phyloP scores from a whole-genome alignment of 2,113 vertebrate species.

The Thermophis baileyi region DNA sequence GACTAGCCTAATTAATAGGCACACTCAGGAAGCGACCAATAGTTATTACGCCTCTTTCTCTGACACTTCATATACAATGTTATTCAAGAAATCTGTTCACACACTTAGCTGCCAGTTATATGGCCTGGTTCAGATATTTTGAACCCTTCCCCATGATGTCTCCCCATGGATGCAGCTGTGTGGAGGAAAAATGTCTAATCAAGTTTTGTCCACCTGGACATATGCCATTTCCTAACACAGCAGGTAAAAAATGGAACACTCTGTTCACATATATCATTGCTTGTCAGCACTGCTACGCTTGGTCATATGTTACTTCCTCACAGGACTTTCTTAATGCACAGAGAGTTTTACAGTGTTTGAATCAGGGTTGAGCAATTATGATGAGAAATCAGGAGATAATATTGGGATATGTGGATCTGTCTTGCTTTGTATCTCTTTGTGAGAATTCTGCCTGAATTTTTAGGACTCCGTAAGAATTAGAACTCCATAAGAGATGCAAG shows the following conservation, averaged over 20 bases:
- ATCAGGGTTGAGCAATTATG: background rate
- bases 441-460: background rate
- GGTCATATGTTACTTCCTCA: background rate
- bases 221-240: background rate
- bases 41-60: background rate
- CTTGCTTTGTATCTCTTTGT: background rate
- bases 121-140: background rate
- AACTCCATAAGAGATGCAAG: background rate
- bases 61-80: background rate
- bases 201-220: background rate
- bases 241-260: background rate
- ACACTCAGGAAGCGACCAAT: background rate
- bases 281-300: background rate
- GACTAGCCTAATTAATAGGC: background rate
- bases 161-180: background rate
- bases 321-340: background rate
- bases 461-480: background rate
- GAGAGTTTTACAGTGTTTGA: background rate
- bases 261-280: background rate
- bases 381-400: background rate
- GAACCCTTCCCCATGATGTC: background rate
- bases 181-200: background rate
- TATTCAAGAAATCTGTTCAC: background rate
- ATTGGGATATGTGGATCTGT: background rate
- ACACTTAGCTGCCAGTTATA: background rate